These are phyloP conservation scores for Callorhinus ursinus DNA, from an alignment of 2,113 vertebrate genomes.

Conservation along the genomic window DNA sequence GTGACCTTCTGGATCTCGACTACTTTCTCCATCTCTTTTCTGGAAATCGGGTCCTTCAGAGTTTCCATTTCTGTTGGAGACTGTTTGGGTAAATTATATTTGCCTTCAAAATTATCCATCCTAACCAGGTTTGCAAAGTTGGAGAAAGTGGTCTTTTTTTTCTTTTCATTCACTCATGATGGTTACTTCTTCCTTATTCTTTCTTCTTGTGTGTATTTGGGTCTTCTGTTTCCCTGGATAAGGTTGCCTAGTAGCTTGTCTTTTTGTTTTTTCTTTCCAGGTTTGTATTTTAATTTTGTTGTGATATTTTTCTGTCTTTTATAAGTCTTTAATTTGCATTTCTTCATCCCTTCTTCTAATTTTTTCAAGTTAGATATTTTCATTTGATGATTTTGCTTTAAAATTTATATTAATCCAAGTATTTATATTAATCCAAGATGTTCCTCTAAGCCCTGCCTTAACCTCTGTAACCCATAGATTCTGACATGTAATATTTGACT, in stretches of 20 bases:
- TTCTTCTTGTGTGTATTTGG: background rate
- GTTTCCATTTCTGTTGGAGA: background rate
- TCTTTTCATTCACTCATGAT: background rate
- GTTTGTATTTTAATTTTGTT: background rate
- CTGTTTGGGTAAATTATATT: background rate
- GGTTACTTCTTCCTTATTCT: background rate
- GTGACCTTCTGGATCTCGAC: background rate
- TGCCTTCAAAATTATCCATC: background rate
- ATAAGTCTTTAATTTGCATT: background rate
- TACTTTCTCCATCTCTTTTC: background rate
- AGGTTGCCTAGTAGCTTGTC: background rate
- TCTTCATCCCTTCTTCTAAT: background rate
- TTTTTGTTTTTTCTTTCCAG: background rate
- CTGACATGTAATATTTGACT: too few species aligned
- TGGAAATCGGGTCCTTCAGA: background rate
- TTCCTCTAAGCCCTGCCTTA: background rate
- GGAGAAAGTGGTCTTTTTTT: background rate
- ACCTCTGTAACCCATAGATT: background rate
- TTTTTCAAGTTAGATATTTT: background rate
- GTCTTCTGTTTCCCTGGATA: background rate
- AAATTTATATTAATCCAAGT: background rate
- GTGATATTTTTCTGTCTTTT: background rate
- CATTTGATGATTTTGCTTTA: background rate
- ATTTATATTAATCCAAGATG: background rate
- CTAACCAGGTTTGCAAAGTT: background rate